Percentiles rank a stretch among this genome's conserved stretches.
Evolutionary conservation across 2,888 invertebrate genomes (phyloP).

Genomic region (Lobophora halterata): DNA sequence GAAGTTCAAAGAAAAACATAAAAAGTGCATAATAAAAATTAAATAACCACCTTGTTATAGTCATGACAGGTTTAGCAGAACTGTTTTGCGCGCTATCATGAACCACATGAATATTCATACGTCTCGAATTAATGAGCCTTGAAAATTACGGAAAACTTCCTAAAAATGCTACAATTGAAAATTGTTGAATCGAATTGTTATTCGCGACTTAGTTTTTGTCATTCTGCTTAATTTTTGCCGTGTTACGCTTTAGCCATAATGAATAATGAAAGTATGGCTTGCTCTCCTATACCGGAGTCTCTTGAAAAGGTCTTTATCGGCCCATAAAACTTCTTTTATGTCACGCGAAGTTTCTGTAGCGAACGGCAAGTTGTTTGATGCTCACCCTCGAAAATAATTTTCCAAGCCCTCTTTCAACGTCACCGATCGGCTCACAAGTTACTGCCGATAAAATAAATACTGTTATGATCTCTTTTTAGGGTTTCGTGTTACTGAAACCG

Average conservation of each 20-base stretch:
- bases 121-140: too few relatives aligned
- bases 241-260: constrained; percentile 12
- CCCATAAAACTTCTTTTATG: constrained; percentile 75
- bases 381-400: constrained; percentile 74
- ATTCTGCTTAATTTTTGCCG: constrained; percentile 12
- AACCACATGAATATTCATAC: too few relatives aligned
- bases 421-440: constrained; percentile 61
- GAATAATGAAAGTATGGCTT: constrained; percentile 20
- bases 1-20: too few relatives aligned
- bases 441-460: constrained; percentile 69
- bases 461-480: constrained; percentile 67
- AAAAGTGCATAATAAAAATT: too few relatives aligned
- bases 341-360: constrained; percentile 64
- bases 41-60: too few relatives aligned
- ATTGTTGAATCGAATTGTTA: too few relatives aligned
- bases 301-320: constrained; percentile 74
- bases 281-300: constrained; percentile 50
- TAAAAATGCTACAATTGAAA: too few relatives aligned
- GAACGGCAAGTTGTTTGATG: constrained; percentile 70
- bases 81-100: too few relatives aligned
- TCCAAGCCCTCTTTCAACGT: constrained; percentile 57
- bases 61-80: too few relatives aligned
- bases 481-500: constrained; percentile 9
- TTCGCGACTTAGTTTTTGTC: too few relatives aligned
- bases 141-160: too few relatives aligned